Evolutionary conservation across 2,888 invertebrate genomes (phyloP).

Genomic region (Tineola bisselliella): DNA sequence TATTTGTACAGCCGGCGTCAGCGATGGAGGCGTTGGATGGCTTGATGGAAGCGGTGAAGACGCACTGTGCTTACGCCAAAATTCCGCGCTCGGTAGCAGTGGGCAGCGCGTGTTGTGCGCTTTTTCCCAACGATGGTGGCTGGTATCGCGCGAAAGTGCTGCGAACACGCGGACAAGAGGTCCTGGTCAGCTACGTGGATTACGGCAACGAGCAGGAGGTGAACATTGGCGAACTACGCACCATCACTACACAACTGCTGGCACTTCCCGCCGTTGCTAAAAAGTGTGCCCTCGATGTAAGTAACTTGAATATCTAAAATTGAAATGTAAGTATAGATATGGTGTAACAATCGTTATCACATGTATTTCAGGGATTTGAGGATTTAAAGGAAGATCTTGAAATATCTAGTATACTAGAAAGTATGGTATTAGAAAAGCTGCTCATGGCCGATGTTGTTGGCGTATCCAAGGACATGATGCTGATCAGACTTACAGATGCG

Average conservation of each 20-base stretch:
- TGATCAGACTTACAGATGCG: conserved; percentile 72
- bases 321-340: too few species aligned
- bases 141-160: conserved; percentile 92
- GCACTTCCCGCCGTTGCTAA: conserved; percentile 78
- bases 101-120: conserved; percentile 79
- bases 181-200: conserved; percentile 87
- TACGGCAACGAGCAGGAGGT: conserved; percentile 94
- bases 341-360: too few species aligned
- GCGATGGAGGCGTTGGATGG: conserved; percentile 69
- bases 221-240: conserved; percentile 64
- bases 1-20: conserved; percentile 76
- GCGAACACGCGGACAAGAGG: conserved; percentile 65
- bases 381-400: conserved; percentile 64
- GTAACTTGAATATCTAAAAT: too few species aligned
- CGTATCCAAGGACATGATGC: conserved; percentile 57
- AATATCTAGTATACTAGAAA: conserved; percentile 72
- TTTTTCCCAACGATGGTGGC: conserved; percentile 79
- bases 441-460: conserved; percentile 69
- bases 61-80: conserved; percentile 64
- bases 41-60: conserved; percentile 74
- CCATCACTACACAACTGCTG: conserved; percentile 72
- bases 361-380: conserved; percentile 51
- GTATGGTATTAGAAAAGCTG: conserved; percentile 73
- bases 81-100: conserved; percentile 57
- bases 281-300: conserved; percentile 75